phyloP scores from a whole-genome alignment of 2,797 vertebrate species.

The Percopsis omiscomaycus region DNA sequence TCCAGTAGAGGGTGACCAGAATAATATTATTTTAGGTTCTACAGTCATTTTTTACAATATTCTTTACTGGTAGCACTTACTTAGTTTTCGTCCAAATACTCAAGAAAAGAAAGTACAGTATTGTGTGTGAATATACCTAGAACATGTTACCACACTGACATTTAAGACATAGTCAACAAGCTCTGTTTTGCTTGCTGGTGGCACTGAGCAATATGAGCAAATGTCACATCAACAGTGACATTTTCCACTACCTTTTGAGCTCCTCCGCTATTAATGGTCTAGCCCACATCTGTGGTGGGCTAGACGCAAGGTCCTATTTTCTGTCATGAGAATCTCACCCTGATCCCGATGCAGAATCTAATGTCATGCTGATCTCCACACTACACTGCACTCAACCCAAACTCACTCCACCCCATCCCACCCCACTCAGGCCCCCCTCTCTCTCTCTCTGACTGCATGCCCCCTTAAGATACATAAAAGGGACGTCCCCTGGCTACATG shows the following conservation, averaged over 20 bases:
- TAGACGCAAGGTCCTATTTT: no score
- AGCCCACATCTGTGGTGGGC: background rate
- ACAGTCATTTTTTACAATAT: no score
- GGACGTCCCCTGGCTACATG: conserved; percentile 47
- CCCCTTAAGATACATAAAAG: conserved; percentile 38
- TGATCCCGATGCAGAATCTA: no score
- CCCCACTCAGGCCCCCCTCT: conserved; percentile 15
- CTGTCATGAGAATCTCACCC: no score
- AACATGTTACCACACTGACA: conserved; percentile 58
- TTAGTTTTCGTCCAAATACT: no score
- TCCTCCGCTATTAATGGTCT: conserved; percentile 25
- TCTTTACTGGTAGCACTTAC: no score
- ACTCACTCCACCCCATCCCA: conserved; percentile 10
- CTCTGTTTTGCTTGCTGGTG: conserved; percentile 50
- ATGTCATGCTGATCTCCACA: no score
- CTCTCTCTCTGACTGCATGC: conserved; percentile 64
- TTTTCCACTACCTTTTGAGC: conserved; percentile 50
- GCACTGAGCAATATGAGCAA: conserved; percentile 23
- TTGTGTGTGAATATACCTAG: background rate
- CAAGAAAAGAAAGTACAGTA: background rate
- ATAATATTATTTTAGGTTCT: no score
- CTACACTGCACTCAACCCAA: no score
- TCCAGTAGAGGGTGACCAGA: no score
- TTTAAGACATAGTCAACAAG: conserved; percentile 50
- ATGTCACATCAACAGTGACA: conserved; percentile 16